phyloP scores from a whole-genome alignment of 2,888 invertebrate genomes.

The Horisme vitalbata region DNA sequence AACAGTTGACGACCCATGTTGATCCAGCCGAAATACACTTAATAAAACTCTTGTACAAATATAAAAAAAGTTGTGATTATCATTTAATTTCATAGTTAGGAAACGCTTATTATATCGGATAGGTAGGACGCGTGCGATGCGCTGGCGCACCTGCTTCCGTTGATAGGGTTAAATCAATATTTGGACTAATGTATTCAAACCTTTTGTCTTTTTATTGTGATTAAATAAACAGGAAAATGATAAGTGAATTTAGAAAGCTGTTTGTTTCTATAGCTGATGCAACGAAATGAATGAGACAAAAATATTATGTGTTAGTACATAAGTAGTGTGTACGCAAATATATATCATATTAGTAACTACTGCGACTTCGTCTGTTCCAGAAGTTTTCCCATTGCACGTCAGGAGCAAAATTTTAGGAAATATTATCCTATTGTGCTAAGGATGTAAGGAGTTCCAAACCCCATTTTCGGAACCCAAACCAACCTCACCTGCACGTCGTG shows the following conservation, averaged over 20 bases:
- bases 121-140: conserved; percentile 73
- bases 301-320: too few species aligned
- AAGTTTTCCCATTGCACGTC: too few species aligned
- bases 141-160: conserved; percentile 77
- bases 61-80: conserved; percentile 78
- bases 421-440: too few species aligned
- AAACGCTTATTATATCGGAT: conserved; percentile 73
- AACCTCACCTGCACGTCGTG: too few species aligned
- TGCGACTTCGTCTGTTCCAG: too few species aligned
- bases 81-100: conserved; percentile 82
- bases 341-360: too few species aligned
- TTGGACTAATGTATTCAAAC: conserved; percentile 75
- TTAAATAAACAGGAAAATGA: conserved; percentile 12
- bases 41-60: conserved; percentile 73
- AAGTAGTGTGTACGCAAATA: too few species aligned
- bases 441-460: too few species aligned
- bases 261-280: too few species aligned
- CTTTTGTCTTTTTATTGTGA: conserved; percentile 59
- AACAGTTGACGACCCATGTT: conserved; percentile 52
- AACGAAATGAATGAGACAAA: too few species aligned
- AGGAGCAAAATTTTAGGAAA: too few species aligned
- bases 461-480: too few species aligned
- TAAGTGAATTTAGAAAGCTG: neutral
- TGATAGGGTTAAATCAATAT: conserved; percentile 83
- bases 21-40: conserved; percentile 63